Evolutionary conservation across 2,888 invertebrate species (phyloP), one percentile per base, ranked within the genome.

Genomic region (Perizoma flavofasciatum): DNA sequence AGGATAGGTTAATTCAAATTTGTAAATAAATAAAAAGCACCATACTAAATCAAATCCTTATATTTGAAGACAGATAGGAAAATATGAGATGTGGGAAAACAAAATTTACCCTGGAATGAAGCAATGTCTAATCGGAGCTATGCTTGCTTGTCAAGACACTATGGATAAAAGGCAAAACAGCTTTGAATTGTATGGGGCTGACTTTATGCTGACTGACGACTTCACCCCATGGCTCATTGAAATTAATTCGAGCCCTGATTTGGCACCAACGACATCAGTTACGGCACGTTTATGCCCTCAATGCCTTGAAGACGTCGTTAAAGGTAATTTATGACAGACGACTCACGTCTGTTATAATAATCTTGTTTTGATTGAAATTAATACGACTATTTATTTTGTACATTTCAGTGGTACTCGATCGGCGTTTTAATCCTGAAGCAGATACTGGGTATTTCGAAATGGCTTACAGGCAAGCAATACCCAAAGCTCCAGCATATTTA

Each of bases 101-200:
- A 92, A 95, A 59, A 97, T 98, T 67, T 97, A 96, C 83, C 97
- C 98, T n/a, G 97, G 96, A 55, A 97, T 97, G 94, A 95, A 95
- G 67, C 95, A 96, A 76, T 95, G 93, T 50, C 87, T 94, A 33
- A 92, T 94, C 37, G 97, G 97, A 60, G 95, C 97, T 0, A 94
- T 98, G 92, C 86, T 98, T 57, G 96, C 97, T 0, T 96, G 97
- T 61, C 98, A 98, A 78, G 96, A 97, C 52, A 93, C 95, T 7
- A 96, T 97, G 96, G 96, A 96, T 75, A 93, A 96, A 44, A 87
- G 95, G 52, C 92, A 89, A 74, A 97, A 97, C 71, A 97, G 97
- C 54, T 98, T 98, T 87, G 98, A 98, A 85, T 86, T 98, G 32
- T 98, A 98, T 74, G 98, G 98, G 10, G 98, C 98, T 0, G 98